Base-by-base conservation (phyloP, 2,888 invertebrate species). In the Sturmia bella region DNA sequence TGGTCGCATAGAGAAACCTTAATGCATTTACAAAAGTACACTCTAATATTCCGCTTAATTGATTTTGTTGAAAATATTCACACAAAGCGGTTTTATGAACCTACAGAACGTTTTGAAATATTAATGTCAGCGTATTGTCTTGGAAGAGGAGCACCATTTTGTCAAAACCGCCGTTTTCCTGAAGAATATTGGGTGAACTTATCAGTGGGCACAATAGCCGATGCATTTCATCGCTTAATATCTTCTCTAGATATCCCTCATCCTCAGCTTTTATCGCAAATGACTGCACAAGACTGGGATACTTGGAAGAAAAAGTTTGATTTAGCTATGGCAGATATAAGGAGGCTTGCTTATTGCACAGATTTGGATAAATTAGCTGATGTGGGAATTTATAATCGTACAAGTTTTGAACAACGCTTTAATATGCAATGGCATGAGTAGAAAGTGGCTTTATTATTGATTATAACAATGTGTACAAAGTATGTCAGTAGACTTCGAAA, bases 1-100 rank as follows among this genome's bases (percentile, higher is more conserved):
- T 27, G 27, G 89, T 87, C 88, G 0, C 87, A 89, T 59, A 85
- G 88, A 19, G 88, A 89, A 69, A 84, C 87, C 1, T 17, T 89
- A 2, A 89, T 89, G 88, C 89, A 89, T 82, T 80, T 89, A 19
- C 88, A 89, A 68, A 89, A 88, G 72, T 89, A 89, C 70, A 89
- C 88, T 5, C 88, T 89, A 0, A 80, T 89, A 5, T 86, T 89
- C 27, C 73, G 87, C 50, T 81, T 89, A 0, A 89, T 89, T 68
- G 88, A 89, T 80, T 89, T 89, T 70, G 89, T 89, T 75, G 89
- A 89, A 45, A 89, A 89, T 83, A 89, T 89, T 0, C 88, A 89
- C 21, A 89, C 87, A 7, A 89, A 89, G 80, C 87, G 89, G 2
- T 89, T 89, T 52, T 89, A 88, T 56, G 89, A 89, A 73, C 87